Evolutionary conservation across 1,140 invertebrate genomes (phyloP).

Genomic region (Drosophila gunungcola): DNA sequence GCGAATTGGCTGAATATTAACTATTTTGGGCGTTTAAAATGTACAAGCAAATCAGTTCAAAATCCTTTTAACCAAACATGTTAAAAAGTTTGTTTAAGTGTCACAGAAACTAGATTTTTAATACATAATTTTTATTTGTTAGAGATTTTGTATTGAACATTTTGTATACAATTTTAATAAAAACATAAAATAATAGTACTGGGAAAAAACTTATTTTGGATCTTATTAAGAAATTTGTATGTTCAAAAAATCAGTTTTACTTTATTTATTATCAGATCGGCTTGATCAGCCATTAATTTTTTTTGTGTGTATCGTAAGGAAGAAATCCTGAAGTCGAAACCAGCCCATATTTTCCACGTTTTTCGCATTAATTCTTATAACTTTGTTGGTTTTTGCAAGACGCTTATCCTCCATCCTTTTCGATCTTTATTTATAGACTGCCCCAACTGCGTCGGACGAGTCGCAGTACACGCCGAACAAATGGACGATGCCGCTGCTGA

Average conservation of each 20-base stretch:
- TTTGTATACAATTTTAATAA: not conserved
- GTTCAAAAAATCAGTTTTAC: no score
- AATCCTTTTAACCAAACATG: not conserved
- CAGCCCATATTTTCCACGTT: not conserved
- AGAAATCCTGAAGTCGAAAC: not conserved
- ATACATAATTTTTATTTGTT: not conserved
- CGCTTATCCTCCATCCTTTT: constrained; percentile 3
- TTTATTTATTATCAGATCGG: no score
- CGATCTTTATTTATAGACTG: constrained; percentile 87
- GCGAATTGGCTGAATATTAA: not conserved
- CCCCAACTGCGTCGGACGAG: constrained; percentile 92
- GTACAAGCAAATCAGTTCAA: not conserved
- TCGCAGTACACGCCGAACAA: constrained; percentile 87
- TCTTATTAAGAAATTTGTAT: not conserved
- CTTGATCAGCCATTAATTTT: not conserved
- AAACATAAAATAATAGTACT: no score
- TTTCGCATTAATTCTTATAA: constrained; percentile 5
- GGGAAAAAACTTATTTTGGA: no score
- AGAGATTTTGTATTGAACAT: not conserved
- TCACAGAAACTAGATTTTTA: not conserved
- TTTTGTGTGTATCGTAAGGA: not conserved
- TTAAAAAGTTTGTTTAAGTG: not conserved
- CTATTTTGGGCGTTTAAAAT: not conserved
- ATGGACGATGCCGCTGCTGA: constrained; percentile 95
- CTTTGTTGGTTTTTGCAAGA: not conserved